Percentiles rank a stretch among this genome's conserved stretches.
phyloP scores from a whole-genome alignment of 2,888 invertebrate species.

The Timema cristinae region DNA sequence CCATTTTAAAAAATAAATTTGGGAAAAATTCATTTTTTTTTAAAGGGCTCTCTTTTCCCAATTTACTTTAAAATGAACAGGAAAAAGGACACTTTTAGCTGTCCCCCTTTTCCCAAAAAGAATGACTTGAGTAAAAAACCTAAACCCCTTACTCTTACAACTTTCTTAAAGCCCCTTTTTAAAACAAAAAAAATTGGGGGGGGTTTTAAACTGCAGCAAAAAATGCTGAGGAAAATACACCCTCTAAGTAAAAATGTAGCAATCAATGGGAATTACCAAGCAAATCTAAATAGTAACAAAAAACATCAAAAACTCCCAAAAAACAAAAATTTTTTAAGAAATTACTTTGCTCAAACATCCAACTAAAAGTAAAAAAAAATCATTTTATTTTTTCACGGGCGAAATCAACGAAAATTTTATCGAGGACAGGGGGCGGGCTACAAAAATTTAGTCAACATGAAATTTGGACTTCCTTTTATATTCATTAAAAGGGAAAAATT shows the following conservation, averaged over 20 bases:
- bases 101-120: no score
- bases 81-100: background rate
- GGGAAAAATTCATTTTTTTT: background rate
- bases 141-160: no score
- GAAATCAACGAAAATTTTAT: background rate
- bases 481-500: constrained; percentile 4
- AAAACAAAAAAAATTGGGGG: no score
- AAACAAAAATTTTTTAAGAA: background rate
- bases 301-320: background rate
- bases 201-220: no score
- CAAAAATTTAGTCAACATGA: background rate
- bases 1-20: background rate
- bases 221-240: no score
- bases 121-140: no score
- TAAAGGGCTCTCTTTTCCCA: background rate
- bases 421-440: background rate
- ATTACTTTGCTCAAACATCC: background rate
- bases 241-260: no score
- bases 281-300: background rate
- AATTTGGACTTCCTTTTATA: background rate
- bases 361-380: background rate
- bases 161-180: no score
- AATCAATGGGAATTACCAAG: background rate
- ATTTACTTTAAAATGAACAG: background rate
- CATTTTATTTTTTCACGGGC: background rate